Conservation (phyloP, 2,888 invertebrate species). For the Anthrax anthrax region DNA sequence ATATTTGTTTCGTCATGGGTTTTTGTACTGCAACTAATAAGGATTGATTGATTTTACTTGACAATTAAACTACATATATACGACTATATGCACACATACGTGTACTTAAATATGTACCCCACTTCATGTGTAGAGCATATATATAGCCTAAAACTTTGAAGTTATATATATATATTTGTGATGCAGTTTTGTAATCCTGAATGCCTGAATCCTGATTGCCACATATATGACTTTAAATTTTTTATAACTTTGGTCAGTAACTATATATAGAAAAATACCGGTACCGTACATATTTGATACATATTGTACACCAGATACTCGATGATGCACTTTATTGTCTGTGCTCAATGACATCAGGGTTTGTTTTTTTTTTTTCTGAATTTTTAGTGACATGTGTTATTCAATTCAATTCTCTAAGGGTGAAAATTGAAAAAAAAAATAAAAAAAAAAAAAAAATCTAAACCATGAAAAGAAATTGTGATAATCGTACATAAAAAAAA, state of each 20-base stretch:
- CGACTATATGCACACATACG: not conserved
- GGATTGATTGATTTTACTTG: slow-evolving; percentile 16
- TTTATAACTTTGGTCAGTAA: not conserved
- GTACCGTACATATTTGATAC: not conserved
- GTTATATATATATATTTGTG: too few species aligned
- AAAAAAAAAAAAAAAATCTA: not conserved
- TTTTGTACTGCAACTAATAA: slow-evolving; percentile 14
- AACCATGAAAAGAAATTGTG: slow-evolving; percentile 11
- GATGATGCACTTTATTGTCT: slow-evolving; percentile 9
- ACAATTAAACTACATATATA: not conserved
- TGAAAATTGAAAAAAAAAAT: slow-evolving; percentile 3
- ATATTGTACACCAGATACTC: too few species aligned
- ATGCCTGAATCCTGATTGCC: too few species aligned
- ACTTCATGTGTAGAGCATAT: too few species aligned
- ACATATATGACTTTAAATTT: too few species aligned
- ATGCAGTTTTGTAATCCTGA: too few species aligned
- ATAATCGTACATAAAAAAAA: slow-evolving; percentile 2
- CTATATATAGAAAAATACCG: not conserved
- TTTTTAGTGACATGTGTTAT: slow-evolving; percentile 18
- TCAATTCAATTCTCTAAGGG: slow-evolving; percentile 14
- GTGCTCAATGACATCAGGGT: slow-evolving; percentile 8
- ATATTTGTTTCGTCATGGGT: slow-evolving; percentile 7
- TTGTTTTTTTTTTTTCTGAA: slow-evolving; percentile 9
- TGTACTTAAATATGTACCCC: not conserved
- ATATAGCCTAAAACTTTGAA: too few species aligned